Evolutionary conservation across 2,797 vertebrate genomes (phyloP).

Genomic region (Psittacula derbiana): DNA sequence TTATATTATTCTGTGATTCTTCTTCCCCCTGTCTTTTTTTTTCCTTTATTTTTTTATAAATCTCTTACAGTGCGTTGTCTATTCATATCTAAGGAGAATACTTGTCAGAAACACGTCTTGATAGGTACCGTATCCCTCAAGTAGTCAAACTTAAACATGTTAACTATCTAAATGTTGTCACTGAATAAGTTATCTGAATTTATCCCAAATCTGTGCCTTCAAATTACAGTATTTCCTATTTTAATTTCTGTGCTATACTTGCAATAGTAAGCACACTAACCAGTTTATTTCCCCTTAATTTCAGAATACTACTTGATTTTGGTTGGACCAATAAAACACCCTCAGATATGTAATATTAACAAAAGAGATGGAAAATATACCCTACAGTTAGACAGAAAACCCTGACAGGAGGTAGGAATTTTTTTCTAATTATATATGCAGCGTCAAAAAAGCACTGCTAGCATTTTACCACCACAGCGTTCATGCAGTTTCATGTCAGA

Average conservation of each 20-base stretch:
- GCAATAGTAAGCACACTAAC: not conserved
- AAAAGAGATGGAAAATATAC: constrained; percentile 30
- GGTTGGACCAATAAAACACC: constrained; percentile 6
- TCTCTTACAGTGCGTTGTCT: not conserved
- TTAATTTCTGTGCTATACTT: not conserved
- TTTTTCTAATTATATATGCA: constrained; percentile 68
- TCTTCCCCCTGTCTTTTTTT: accelerated
- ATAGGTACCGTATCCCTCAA: not conserved
- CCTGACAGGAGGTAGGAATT: constrained; percentile 51
- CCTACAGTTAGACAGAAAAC: constrained; percentile 39
- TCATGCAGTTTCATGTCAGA: constrained; percentile 64
- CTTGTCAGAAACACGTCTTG: not conserved
- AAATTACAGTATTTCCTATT: not conserved
- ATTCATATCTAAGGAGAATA: not conserved
- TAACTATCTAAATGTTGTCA: not conserved
- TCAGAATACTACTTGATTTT: not conserved
- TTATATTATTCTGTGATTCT: constrained; percentile 7
- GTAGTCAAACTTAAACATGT: constrained; percentile 3
- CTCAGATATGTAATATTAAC: constrained; percentile 28
- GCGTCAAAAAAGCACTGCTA: constrained; percentile 56
- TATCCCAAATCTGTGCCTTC: not conserved
- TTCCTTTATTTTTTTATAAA: not conserved
- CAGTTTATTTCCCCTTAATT: not conserved
- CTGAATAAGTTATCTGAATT: not conserved
- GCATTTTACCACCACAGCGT: constrained; percentile 54